Evolutionary conservation across 1,140 invertebrate species (phyloP).

Genomic region (Bombus consobrinus): DNA sequence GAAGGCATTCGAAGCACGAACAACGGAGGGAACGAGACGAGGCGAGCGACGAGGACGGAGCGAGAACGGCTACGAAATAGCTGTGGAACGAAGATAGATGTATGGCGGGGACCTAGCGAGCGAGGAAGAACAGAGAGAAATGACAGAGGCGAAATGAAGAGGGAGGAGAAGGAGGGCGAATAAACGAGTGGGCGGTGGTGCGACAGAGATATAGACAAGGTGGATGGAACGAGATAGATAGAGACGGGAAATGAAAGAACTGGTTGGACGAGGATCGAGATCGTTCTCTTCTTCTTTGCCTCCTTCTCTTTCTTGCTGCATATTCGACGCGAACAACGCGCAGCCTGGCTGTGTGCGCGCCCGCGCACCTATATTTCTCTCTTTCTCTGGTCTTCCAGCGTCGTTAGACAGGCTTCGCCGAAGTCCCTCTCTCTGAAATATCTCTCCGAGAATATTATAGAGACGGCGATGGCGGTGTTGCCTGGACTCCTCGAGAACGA

Average conservation of each 20-base stretch:
- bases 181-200: conserved; percentile 47
- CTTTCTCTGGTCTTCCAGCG: conserved; percentile 55
- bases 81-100: conserved; percentile 38
- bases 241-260: conserved; percentile 55
- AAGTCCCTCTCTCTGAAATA: conserved; percentile 73
- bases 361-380: conserved; percentile 40
- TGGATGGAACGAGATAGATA: conserved; percentile 33
- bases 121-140: conserved; percentile 2
- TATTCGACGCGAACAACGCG: conserved; percentile 27
- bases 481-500: conserved; percentile 41
- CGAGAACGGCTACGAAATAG: conserved; percentile 3
- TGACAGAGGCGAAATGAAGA: conserved; percentile 28
- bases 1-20: conserved; percentile 37
- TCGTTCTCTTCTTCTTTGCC: conserved; percentile 46
- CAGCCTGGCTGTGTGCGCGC: conserved; percentile 2
- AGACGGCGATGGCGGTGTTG: conserved; percentile 46
- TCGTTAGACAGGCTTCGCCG: conserved; percentile 72
- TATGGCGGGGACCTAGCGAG: background rate
- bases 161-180: background rate
- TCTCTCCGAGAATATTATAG: conserved; percentile 78
- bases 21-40: background rate
- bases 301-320: conserved; percentile 52
- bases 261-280: conserved; percentile 54
- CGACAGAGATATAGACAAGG: conserved; percentile 45
- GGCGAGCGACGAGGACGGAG: background rate